phyloP scores from a whole-genome alignment of 2,888 invertebrate genomes.

The Germaria angustata region DNA sequence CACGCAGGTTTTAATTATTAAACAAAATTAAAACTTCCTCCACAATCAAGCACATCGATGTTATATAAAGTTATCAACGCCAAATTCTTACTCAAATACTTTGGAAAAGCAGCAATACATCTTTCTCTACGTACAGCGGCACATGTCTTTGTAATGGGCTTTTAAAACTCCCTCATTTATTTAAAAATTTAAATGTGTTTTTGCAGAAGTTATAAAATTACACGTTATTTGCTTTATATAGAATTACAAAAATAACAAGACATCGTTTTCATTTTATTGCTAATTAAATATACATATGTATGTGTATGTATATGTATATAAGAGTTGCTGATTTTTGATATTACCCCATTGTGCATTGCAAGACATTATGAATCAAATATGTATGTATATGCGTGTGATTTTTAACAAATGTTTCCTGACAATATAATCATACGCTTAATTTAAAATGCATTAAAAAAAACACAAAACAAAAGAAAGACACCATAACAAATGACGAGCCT shows the following conservation, averaged over 20 bases:
- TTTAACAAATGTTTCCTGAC: constrained; percentile 49
- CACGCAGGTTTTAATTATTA: too few relatives aligned
- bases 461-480: background rate
- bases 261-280: background rate
- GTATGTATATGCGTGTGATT: constrained; percentile 27
- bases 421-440: constrained; percentile 42
- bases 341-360: background rate
- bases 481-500: background rate
- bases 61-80: too few relatives aligned
- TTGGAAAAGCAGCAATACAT: too few relatives aligned
- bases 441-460: background rate
- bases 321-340: background rate
- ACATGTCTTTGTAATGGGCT: too few relatives aligned
- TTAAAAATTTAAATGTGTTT: too few relatives aligned
- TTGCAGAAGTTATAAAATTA: too few relatives aligned
- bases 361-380: background rate
- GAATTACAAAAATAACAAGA: background rate
- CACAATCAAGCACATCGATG: too few relatives aligned
- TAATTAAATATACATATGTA: background rate
- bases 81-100: too few relatives aligned
- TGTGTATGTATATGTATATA: background rate
- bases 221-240: background rate
- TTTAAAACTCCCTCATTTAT: too few relatives aligned
- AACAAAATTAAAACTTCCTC: too few relatives aligned
- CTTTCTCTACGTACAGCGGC: too few relatives aligned